Evolutionary conservation across 2,888 invertebrate species (phyloP), one percentile per base, ranked within the genome.

Genomic region (Rotaria macrura): DNA sequence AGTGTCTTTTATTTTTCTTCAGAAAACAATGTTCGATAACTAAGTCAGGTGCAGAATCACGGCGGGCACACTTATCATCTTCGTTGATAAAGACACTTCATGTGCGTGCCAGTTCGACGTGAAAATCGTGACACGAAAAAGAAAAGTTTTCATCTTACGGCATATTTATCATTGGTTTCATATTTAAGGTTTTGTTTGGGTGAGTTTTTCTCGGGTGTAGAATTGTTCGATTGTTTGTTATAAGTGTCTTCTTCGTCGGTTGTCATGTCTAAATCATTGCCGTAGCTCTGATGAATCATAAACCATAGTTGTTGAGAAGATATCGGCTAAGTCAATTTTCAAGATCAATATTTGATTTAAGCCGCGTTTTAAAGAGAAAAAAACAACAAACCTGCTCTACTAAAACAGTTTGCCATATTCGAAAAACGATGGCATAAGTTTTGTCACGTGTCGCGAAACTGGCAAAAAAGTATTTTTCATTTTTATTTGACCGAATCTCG

Each of bases 341-440:
- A 85, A 87, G 40, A 25, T 10, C 1, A 74, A 40, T 54, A 1
- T 6, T 29, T 47, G 9, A 25, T 84, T 49, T 25, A 23, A 84
- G 4, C 23, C 6, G 1, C 10, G 2, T 52, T 10, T 17, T 34
- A 34, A 17, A 34, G 17, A 65, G 29, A 20, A 54, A 25, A 25
- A 25, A 25, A 9, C 4, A 34, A 65, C 65, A 65, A 65, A 92
- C 92, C 93, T 95, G 94, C 91, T 95, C 95, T 93, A 96, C 93
- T 87, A 96, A 93, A 87, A 95, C 95, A 92, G 95, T 96, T 92
- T 97, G 96, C 96, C 97, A 97, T 88, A 97, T 93, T 88, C 95
- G 93, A 92, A 96, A 96, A 90, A 98, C 93, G 95, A 96, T 96
- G 90, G 96, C 93, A 92, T 95, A 97, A 0, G 95, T 94, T 91